Percentiles rank a stretch among this genome's conserved stretches.
These are phyloP conservation scores for Lutjanus erythropterus DNA, from an alignment of 2,113 vertebrate genomes.

Conservation along the genomic window DNA sequence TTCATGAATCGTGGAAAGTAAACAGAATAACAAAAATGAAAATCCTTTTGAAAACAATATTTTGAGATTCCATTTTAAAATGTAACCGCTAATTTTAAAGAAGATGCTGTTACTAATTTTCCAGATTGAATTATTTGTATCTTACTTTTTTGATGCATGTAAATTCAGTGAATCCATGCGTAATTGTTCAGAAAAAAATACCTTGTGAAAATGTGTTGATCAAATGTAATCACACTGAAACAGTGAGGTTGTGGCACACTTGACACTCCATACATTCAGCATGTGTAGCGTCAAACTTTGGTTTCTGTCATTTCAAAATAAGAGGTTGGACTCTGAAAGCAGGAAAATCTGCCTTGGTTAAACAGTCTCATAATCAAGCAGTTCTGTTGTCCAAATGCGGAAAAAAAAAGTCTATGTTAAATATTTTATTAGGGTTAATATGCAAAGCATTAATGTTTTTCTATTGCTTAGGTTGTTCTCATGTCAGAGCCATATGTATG, in stretches of 20 bases:
- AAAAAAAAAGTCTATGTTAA: conserved; percentile 54
- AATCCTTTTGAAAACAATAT: not conserved
- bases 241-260: conserved; percentile 19
- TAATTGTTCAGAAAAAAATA: not conserved
- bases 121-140: not conserved
- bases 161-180: not conserved
- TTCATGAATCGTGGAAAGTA: not conserved
- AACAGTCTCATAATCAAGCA: conserved; percentile 13
- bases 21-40: not conserved
- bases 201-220: not conserved
- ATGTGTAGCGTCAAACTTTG: conserved; percentile 18
- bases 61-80: not conserved
- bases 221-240: conserved; percentile 13
- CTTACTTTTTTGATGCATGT: not conserved
- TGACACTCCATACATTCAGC: conserved; percentile 7
- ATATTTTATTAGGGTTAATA: conserved; percentile 65
- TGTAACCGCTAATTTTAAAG: not conserved
- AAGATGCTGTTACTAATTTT: not conserved
- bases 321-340: not conserved
- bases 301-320: conserved; percentile 8
- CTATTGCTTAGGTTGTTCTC: conserved; percentile 35
- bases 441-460: conserved; percentile 72
- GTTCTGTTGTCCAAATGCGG: conserved; percentile 29
- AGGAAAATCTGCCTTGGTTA: not conserved
- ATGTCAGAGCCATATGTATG: conserved; percentile 80